These are phyloP conservation scores for Emydocephalus ijimae DNA, from an alignment of 2,113 vertebrate species.

Conservation along the genomic window DNA sequence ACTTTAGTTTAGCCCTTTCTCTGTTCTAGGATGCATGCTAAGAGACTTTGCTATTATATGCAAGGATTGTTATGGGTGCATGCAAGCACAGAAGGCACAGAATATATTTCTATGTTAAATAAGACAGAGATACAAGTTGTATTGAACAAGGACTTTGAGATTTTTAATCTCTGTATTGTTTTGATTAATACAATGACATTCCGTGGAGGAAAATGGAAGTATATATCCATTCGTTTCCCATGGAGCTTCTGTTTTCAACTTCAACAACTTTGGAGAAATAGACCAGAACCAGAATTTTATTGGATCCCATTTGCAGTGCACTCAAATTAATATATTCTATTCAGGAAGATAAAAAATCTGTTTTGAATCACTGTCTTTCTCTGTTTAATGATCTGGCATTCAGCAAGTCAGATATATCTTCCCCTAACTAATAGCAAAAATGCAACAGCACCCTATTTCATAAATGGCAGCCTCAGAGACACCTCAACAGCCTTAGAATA, in stretches of 20 bases:
- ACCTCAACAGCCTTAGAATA: not conserved
- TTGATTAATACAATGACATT: not conserved
- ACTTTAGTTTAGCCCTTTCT: not conserved
- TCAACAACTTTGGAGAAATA: not conserved
- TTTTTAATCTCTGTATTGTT: not conserved
- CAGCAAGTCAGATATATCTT: not conserved
- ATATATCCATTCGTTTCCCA: not conserved
- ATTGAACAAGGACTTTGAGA: not conserved
- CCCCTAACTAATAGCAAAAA: not conserved
- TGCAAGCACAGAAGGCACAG: not conserved
- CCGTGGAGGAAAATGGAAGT: not conserved
- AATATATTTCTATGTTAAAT: not conserved
- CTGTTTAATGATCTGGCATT: not conserved
- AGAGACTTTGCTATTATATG: not conserved
- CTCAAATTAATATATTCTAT: not conserved
- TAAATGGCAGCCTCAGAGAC: not conserved
- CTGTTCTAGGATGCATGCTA: not conserved
- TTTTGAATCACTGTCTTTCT: not conserved
- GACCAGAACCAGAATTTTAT: not conserved
- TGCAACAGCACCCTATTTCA: not conserved
- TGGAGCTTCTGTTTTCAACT: not conserved
- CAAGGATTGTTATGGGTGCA: not conserved
- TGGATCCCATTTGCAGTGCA: not conserved
- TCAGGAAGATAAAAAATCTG: not conserved
- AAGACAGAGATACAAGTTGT: not conserved